These are phyloP conservation scores for Tenualosa thibaudeaui DNA, from an alignment of 2,797 vertebrate genomes.

Conservation along the genomic window DNA sequence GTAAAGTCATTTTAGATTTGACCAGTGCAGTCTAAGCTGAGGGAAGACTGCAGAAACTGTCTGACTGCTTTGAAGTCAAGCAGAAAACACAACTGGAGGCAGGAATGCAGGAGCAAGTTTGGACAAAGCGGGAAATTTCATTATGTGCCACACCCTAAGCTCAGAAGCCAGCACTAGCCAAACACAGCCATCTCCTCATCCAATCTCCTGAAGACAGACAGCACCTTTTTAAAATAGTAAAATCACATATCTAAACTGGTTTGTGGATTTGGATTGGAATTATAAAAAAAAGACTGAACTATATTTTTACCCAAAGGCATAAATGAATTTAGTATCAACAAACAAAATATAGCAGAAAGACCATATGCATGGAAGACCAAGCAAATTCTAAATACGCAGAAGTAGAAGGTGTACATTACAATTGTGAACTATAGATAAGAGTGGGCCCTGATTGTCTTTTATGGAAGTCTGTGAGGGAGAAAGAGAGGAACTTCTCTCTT, in stretches of 20 bases:
- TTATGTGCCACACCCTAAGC: slow-evolving; percentile 65
- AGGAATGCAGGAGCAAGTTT: slow-evolving; percentile 72
- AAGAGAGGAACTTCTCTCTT: background rate
- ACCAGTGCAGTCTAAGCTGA: background rate
- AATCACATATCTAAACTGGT: background rate
- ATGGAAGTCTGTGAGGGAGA: background rate
- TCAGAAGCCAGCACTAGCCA: slow-evolving; percentile 8
- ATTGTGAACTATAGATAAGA: background rate
- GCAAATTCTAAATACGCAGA: background rate
- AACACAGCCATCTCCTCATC: background rate
- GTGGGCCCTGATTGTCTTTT: background rate
- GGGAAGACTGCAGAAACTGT: background rate
- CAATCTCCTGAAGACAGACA: background rate
- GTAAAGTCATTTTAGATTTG: background rate
- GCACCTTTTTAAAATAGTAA: background rate
- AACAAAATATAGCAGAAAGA: too few species aligned
- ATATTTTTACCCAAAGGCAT: too few species aligned
- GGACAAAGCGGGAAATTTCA: slow-evolving; percentile 60
- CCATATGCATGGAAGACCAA: background rate
- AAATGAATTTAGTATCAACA: too few species aligned
- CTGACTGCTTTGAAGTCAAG: background rate
- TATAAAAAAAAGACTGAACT: background rate
- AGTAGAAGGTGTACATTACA: background rate
- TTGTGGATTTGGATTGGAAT: too few species aligned
- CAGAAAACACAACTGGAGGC: slow-evolving; percentile 38